A percentile compares a stretch with the other conserved stretches of the same genome.
Evolutionary conservation across 2,888 invertebrate genomes (phyloP).

Genomic region (Aelia acuminata): DNA sequence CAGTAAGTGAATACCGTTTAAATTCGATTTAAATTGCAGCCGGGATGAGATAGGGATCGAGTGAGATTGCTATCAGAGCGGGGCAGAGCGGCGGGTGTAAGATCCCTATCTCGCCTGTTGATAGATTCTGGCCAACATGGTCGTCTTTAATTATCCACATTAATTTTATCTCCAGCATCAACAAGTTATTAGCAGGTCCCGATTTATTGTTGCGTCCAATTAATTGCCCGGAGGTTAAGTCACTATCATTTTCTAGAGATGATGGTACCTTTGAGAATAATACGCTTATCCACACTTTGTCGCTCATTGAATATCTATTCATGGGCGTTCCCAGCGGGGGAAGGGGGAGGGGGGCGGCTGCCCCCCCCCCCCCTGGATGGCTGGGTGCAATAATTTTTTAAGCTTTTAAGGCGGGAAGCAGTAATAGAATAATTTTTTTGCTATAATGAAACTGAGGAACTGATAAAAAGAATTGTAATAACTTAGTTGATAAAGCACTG

Average conservation of each 20-base stretch:
- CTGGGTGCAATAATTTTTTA: too few relatives aligned
- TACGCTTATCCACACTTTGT: not conserved
- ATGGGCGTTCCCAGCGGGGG: too few relatives aligned
- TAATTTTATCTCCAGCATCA: constrained; percentile 20
- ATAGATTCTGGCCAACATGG: not conserved
- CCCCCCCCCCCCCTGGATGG: too few relatives aligned
- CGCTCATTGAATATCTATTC: not conserved
- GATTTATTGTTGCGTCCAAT: constrained; percentile 5
- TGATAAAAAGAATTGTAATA: too few relatives aligned
- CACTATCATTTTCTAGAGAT: not conserved
- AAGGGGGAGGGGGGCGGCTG: too few relatives aligned
- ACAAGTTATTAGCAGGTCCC: not conserved
- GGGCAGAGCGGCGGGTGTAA: not conserved
- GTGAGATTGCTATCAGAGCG: not conserved
- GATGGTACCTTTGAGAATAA: not conserved
- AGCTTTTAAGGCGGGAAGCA: too few relatives aligned
- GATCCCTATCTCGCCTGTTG: not conserved
- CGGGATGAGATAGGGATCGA: not conserved
- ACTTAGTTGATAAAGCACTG: too few relatives aligned
- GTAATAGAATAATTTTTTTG: too few relatives aligned
- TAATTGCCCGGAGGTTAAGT: not conserved
- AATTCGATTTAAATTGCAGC: constrained; percentile 8
- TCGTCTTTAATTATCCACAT: constrained; percentile 3
- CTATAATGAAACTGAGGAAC: too few relatives aligned
- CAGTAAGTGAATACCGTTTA: not conserved